phyloP scores from a whole-genome alignment of 2,888 invertebrate genomes.

The Chydorus sphaericus region DNA sequence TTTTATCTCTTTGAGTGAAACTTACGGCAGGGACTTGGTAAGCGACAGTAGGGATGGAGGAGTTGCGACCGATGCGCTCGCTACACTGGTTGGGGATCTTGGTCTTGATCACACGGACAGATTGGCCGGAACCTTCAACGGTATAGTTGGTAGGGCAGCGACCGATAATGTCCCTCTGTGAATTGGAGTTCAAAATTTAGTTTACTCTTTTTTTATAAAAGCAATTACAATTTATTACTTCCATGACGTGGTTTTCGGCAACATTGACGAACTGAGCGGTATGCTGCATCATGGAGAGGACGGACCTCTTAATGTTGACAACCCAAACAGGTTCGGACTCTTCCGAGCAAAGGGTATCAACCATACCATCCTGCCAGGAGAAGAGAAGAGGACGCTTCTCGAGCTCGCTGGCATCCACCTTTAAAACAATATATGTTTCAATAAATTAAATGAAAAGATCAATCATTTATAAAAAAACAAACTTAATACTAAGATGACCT shows the following conservation, averaged over 20 bases:
- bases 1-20: constrained; percentile 19
- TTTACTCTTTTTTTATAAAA: neutral
- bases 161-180: constrained; percentile 62
- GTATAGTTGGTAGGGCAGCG: constrained; percentile 61
- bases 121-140: constrained; percentile 34
- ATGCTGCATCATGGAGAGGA: constrained; percentile 66
- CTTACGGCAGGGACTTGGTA: constrained; percentile 39
- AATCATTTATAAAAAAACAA: neutral
- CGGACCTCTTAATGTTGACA: constrained; percentile 77
- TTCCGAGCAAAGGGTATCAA: constrained; percentile 62
- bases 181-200: neutral
- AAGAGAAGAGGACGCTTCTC: constrained; percentile 57
- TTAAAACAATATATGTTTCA: neutral
- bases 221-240: constrained; percentile 24
- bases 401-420: constrained; percentile 35
- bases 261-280: constrained; percentile 35
- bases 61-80: constrained; percentile 50
- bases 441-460: neutral
- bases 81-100: constrained; percentile 57
- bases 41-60: constrained; percentile 41
- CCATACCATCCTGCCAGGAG: constrained; percentile 57
- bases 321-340: constrained; percentile 56
- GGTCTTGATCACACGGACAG: constrained; percentile 37
- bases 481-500: too few species aligned
- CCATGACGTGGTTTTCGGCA: constrained; percentile 25